These are phyloP conservation scores for Ooceraea biroi DNA, from an alignment of 1,140 invertebrate genomes.

Conservation along the genomic window DNA sequence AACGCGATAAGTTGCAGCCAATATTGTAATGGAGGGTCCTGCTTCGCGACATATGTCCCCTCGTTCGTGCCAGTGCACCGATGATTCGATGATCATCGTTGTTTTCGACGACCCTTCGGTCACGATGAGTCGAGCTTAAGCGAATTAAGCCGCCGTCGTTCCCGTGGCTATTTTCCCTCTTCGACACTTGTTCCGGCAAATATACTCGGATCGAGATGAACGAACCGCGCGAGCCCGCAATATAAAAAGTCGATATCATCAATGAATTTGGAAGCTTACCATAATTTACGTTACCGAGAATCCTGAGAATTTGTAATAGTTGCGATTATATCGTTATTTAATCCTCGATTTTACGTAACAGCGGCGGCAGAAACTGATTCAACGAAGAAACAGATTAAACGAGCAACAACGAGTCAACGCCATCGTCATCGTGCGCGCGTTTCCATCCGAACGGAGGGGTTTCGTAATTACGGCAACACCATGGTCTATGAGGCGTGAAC, in stretches of 20 bases:
- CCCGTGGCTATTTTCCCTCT: not conserved
- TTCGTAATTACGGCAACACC: conserved; percentile 47
- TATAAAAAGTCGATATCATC: not conserved
- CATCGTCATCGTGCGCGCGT: conserved; percentile 46
- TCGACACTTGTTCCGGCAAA: conserved; percentile 1
- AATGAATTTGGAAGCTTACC: too few relatives aligned
- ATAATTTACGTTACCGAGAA: too few relatives aligned
- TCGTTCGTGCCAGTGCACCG: conserved; percentile 80
- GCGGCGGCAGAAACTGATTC: not conserved
- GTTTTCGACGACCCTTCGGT: conserved; percentile 58
- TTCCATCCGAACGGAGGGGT: conserved; percentile 49
- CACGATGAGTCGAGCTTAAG: conserved; percentile 49
- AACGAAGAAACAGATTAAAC: conserved; percentile 11
- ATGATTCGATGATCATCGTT: conserved; percentile 81
- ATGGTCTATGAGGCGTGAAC: conserved; percentile 66
- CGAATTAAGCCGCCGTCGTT: not conserved
- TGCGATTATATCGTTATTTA: too few relatives aligned
- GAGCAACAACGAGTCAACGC: conserved; percentile 8
- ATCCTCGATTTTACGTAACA: too few relatives aligned
- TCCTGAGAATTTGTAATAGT: too few relatives aligned
- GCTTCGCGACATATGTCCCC: conserved; percentile 82
- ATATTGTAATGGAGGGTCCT: conserved; percentile 84
- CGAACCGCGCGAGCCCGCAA: not conserved
- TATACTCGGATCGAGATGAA: not conserved
- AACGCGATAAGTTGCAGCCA: conserved; percentile 79